A percentile compares a stretch with the other conserved stretches of the same genome.
phyloP scores from a whole-genome alignment of 2,888 invertebrate species.

The Plusia festucae region DNA sequence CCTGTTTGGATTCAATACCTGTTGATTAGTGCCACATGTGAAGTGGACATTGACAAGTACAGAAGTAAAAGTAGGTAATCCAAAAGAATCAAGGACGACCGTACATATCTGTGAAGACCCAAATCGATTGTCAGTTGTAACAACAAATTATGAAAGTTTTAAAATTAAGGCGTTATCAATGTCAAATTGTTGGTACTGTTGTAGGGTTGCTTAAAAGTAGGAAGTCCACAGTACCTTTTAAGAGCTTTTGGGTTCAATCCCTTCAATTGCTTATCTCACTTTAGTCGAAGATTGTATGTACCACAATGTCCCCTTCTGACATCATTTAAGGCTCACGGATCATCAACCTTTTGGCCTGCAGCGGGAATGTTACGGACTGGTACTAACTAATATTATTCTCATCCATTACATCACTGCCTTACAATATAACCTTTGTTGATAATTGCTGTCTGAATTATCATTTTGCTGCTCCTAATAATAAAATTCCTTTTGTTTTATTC shows the following conservation, averaged over 20 bases:
- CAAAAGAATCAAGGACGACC: constrained; percentile 11
- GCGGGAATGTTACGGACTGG: constrained; percentile 2
- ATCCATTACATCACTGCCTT: background rate
- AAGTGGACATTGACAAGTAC: constrained; percentile 29
- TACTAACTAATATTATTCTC: constrained; percentile 1
- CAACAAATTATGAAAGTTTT: background rate
- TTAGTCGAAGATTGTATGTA: background rate
- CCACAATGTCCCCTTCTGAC: background rate
- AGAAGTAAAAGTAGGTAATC: constrained; percentile 32
- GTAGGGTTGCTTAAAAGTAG: background rate
- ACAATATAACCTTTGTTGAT: background rate
- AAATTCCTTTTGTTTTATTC: background rate
- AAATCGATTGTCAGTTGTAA: background rate
- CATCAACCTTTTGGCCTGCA: constrained; percentile 3
- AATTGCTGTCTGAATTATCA: background rate
- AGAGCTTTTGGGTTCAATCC: background rate
- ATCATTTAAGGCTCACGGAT: background rate
- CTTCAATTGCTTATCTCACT: background rate
- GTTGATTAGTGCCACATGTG: constrained; percentile 42
- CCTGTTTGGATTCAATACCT: constrained; percentile 39
- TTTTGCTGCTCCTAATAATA: background rate
- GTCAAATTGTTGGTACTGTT: background rate
- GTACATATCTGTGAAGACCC: constrained; percentile 17
- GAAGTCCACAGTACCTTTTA: background rate
- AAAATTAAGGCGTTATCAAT: background rate